These are phyloP conservation scores for Tyria jacobaeae DNA, from an alignment of 2,888 invertebrate genomes.

Conservation along the genomic window DNA sequence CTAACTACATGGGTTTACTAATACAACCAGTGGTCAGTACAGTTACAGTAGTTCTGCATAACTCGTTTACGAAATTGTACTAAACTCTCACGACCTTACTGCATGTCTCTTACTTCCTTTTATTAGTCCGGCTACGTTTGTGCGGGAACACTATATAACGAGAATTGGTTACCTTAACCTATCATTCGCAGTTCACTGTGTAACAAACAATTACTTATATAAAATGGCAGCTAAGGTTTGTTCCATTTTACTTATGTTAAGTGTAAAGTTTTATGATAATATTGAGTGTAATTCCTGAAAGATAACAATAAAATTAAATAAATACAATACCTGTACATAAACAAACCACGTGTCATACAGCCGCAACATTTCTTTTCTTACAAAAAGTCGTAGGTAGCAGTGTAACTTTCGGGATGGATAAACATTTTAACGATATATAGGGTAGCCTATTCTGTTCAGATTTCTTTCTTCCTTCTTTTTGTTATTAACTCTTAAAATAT, in stretches of 20 bases:
- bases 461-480: too few relatives aligned
- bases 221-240: constrained; percentile 79
- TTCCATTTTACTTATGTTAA: constrained; percentile 11
- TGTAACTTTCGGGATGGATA: too few relatives aligned
- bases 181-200: constrained; percentile 83
- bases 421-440: too few relatives aligned
- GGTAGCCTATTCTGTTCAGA: too few relatives aligned
- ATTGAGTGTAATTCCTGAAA: background rate
- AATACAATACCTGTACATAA: too few relatives aligned
- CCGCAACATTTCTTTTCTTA: too few relatives aligned
- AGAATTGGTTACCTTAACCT: constrained; percentile 65
- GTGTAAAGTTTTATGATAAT: constrained; percentile 11
- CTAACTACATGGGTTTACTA: background rate
- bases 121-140: constrained; percentile 73
- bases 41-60: constrained; percentile 78
- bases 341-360: too few relatives aligned
- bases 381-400: too few relatives aligned
- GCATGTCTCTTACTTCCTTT: constrained; percentile 82
- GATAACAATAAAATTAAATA: too few relatives aligned
- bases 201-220: constrained; percentile 72
- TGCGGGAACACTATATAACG: constrained; percentile 72
- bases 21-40: constrained; percentile 44
- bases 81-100: constrained; percentile 75
- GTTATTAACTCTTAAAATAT: too few relatives aligned
- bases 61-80: constrained; percentile 70